Percentiles rank a stretch among this genome's conserved stretches.
These are phyloP conservation scores for Zeus faber DNA, from an alignment of 2,113 vertebrate species.

Conservation along the genomic window DNA sequence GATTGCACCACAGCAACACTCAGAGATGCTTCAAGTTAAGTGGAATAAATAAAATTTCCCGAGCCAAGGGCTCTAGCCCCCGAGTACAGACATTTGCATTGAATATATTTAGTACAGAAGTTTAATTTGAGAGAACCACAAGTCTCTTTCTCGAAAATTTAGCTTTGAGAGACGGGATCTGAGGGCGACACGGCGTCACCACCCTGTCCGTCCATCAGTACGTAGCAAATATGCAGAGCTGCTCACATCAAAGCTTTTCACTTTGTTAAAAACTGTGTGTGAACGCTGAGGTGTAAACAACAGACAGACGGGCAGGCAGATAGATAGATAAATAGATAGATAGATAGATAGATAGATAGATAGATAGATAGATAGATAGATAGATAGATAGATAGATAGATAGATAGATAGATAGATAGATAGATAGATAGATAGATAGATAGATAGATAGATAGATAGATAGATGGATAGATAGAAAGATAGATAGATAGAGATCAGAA, in stretches of 20 bases:
- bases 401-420: no score
- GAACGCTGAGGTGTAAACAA: no score
- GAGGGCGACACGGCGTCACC: background rate
- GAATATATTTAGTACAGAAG: conserved; percentile 1
- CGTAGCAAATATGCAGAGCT: background rate
- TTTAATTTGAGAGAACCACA: background rate
- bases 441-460: no score
- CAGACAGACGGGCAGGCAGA: no score
- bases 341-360: no score
- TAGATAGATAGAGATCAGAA: no score
- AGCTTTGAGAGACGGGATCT: conserved; percentile 8
- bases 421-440: no score
- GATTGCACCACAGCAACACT: conserved; percentile 25
- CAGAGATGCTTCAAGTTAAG: conserved; percentile 26
- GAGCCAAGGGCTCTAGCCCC: conserved; percentile 9
- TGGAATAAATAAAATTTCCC: background rate
- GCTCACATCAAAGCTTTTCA: conserved; percentile 5
- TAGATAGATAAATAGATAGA: no score
- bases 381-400: no score
- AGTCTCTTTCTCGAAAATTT: background rate
- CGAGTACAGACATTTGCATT: conserved; percentile 19
- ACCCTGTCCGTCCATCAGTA: background rate
- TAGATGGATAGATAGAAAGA: no score
- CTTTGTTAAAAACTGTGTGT: no score
- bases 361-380: no score